Conservation (phyloP, 2,113 vertebrate species). For the Centropristis striata region DNA sequence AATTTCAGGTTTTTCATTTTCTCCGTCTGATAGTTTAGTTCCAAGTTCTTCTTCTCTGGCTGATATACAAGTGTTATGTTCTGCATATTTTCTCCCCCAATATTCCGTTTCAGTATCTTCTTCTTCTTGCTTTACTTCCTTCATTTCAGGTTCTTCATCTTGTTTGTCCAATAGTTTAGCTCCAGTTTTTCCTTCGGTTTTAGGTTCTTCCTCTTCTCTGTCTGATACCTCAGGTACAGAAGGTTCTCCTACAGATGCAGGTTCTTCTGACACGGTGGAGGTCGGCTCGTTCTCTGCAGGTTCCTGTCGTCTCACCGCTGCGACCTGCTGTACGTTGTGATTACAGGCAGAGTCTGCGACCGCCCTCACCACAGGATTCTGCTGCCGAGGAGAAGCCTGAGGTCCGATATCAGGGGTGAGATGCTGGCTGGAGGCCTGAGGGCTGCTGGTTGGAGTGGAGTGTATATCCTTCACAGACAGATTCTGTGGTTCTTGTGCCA, state of each 20-base stretch:
- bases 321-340: neutral
- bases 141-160: too few relatives aligned
- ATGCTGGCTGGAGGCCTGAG: neutral
- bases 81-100: too few relatives aligned
- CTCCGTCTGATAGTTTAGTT: neutral
- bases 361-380: neutral
- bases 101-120: too few relatives aligned
- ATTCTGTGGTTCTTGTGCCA: neutral
- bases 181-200: neutral
- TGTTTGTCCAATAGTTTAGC: too few relatives aligned
- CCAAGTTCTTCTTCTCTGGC: too few relatives aligned
- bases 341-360: conserved; percentile 23
- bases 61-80: too few relatives aligned
- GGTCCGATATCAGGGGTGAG: neutral
- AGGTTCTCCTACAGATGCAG: neutral
- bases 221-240: neutral
- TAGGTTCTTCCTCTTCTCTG: neutral
- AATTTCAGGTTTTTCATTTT: too few relatives aligned
- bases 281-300: neutral
- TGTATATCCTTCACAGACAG: too few relatives aligned
- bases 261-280: conserved; percentile 2
- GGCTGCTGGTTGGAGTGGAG: fast-evolving
- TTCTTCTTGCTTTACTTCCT: too few relatives aligned
- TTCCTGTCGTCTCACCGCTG: neutral
- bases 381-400: neutral